Evolutionary conservation across 1,140 invertebrate species (phyloP).

Genomic region (Meloidogyne chitwoodi): DNA sequence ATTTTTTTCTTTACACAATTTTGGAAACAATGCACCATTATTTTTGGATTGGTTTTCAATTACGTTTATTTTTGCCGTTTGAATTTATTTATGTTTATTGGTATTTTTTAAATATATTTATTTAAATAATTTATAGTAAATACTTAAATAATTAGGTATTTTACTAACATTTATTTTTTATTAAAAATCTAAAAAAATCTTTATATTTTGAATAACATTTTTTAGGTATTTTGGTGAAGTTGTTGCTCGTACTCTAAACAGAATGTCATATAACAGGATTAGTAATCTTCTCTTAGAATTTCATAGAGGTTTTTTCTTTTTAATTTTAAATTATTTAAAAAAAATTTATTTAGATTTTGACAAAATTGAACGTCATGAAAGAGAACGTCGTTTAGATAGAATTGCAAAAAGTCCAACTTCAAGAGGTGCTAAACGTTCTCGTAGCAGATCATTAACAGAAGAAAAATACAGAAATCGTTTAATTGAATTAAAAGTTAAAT

Average conservation of each 20-base stretch:
- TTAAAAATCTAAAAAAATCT: too few relatives aligned
- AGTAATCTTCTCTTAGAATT: slow-evolving; percentile 11
- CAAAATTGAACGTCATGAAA: not conserved
- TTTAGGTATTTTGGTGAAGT: slow-evolving; percentile 32
- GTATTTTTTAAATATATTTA: not conserved
- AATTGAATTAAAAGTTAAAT: not conserved
- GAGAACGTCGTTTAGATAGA: not conserved
- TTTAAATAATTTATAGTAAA: too few relatives aligned
- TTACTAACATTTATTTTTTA: too few relatives aligned
- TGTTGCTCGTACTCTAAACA: slow-evolving; percentile 19
- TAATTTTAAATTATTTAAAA: not conserved
- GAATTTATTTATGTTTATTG: slow-evolving; percentile 37
- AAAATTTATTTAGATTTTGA: not conserved
- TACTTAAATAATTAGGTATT: too few relatives aligned
- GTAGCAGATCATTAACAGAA: not conserved
- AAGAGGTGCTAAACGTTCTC: not conserved
- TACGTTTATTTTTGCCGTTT: slow-evolving; percentile 33
- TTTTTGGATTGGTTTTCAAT: slow-evolving; percentile 31
- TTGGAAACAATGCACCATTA: slow-evolving; percentile 33
- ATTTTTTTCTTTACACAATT: slow-evolving; percentile 26
- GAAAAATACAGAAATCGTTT: not conserved
- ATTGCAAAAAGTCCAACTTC: not conserved
- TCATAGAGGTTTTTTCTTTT: slow-evolving; percentile 1
- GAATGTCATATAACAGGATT: not conserved
- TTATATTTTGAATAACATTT: too few relatives aligned